Base-by-base conservation (phyloP, 2,797 vertebrate species). In the Borostomias antarcticus region DNA sequence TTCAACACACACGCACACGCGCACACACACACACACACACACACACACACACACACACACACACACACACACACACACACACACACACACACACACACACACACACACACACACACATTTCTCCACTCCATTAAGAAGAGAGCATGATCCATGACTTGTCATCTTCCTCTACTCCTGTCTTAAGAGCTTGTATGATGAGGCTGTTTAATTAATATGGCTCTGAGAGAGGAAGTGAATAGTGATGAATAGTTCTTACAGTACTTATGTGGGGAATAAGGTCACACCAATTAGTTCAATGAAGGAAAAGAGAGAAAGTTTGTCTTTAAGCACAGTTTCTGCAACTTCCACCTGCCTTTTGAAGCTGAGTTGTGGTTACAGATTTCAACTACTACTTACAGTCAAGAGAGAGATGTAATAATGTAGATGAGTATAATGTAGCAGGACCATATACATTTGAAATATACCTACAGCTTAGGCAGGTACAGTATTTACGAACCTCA, bases 321-420 rank as follows among this genome's bases (percentile, higher is more conserved):
- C 0, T 25, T 26, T 50, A 1, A 50, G 59, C 40, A 37, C 17
- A 56, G 62, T 70, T 76, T 66, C 29, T 35, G 32, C 37, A 53
- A 74, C 59, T 61, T 40, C 23, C 29, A 23, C 8, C 13, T 64
- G 66, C 60, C 66, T 45, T 78, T 68, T 57, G 26, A 74, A 33
- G 60, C 15, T 0, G 1, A 62, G 5, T 8, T 25, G 23, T 7
- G 40, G n/a, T n/a, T 45, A n/a, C 17, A 45, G 15, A n/a, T 8
- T 4, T 45, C n/a, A 15, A 15, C 40, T 15, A 13, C 15, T 17
- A 15, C 13, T 15, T 17, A 3, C 40, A 45, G 15, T 13, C 40
- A 45, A 5, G 40, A n/a, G 3, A 17, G 15, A 1, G 5, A 5
- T 45, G 15, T n/a, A n/a, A 45, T n/a, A n/a, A n/a, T n/a, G n/a